Evolutionary conservation across 2,113 vertebrate genomes (phyloP).

Genomic region (Hipposideros armiger): DNA sequence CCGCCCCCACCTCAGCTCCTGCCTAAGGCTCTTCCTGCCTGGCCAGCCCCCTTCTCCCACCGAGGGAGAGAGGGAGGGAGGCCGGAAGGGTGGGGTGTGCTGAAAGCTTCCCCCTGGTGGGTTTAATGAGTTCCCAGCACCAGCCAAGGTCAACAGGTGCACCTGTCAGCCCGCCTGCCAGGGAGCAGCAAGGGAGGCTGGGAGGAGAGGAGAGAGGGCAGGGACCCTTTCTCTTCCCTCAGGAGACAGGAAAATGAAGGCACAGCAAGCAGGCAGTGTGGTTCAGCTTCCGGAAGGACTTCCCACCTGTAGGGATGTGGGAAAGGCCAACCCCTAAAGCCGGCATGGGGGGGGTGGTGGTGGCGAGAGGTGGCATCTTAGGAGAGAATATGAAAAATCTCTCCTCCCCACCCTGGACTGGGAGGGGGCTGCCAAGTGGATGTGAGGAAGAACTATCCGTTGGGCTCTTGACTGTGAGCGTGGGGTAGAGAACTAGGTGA

Average conservation of each 20-base stretch:
- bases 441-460: not conserved
- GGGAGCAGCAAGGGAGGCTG: too few species aligned
- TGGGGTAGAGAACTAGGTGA: not conserved
- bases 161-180: not conserved
- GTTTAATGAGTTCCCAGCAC: not conserved
- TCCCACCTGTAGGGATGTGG: not conserved
- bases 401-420: not conserved
- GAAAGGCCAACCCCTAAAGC: not conserved
- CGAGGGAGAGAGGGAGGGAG: not conserved
- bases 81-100: not conserved
- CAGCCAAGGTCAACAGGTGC: conserved; percentile 61
- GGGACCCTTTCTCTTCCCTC: not conserved
- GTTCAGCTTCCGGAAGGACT: not conserved
- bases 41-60: not conserved
- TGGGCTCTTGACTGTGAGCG: not conserved
- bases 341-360: not conserved
- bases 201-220: not conserved
- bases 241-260: not conserved
- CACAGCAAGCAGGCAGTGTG: not conserved
- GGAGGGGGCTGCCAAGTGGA: not conserved
- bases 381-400: not conserved
- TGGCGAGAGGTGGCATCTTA: not conserved
- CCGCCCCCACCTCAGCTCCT: not conserved
- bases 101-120: not conserved
- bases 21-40: not conserved